Evolutionary conservation across 2,797 vertebrate species (phyloP).

Genomic region (Somateria mollissima): DNA sequence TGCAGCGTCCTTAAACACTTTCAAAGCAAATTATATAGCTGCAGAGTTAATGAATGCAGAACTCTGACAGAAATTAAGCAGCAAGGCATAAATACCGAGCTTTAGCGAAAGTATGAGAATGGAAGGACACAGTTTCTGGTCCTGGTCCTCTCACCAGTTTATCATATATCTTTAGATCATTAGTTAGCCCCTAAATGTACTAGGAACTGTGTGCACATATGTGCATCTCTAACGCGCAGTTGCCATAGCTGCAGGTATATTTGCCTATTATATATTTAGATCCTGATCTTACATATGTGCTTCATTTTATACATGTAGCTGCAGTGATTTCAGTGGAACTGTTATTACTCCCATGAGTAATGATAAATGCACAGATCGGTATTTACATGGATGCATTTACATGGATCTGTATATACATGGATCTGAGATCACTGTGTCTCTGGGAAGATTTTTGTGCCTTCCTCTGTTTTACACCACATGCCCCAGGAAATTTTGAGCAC

Average conservation of each 20-base stretch:
- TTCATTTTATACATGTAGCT: conserved; percentile 3
- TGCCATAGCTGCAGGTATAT: conserved; percentile 51
- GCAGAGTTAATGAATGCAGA: not conserved
- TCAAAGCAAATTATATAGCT: not conserved
- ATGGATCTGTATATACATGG: conserved; percentile 52
- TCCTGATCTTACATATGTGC: not conserved
- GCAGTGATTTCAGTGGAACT: conserved; percentile 47
- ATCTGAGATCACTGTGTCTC: not conserved
- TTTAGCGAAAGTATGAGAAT: not conserved
- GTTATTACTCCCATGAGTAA: conserved; percentile 52
- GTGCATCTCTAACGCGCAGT: conserved; percentile 1
- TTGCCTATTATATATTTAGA: conserved; percentile 53
- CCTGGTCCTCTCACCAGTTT: not conserved
- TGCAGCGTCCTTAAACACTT: not conserved
- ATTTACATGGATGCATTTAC: conserved; percentile 60
- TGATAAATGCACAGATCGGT: conserved; percentile 43
- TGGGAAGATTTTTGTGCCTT: conserved; percentile 18
- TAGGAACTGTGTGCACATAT: not conserved
- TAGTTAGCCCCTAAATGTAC: not conserved
- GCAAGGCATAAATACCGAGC: not conserved
- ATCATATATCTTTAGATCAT: not conserved
- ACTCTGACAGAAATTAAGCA: not conserved
- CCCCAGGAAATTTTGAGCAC: not conserved
- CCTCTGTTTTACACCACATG: not conserved
- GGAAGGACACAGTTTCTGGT: not conserved